phyloP scores from a whole-genome alignment of 2,797 vertebrate species.

The Alauda arvensis region DNA sequence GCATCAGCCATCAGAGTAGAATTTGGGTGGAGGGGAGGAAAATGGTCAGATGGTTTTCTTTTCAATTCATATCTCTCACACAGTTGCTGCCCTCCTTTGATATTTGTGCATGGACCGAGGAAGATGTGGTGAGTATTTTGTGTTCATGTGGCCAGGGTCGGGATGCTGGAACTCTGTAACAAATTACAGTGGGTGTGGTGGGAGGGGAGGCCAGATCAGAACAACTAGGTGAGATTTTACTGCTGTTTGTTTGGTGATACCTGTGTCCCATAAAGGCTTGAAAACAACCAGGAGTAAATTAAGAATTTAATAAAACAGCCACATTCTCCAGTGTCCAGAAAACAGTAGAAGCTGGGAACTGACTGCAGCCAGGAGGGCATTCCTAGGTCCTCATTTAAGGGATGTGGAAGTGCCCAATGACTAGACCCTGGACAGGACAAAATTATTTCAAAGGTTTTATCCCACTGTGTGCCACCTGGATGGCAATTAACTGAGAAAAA shows the following conservation, averaged over 20 bases:
- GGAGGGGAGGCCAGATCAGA: not conserved
- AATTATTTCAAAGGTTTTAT: not conserved
- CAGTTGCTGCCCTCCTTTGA: constrained; percentile 95
- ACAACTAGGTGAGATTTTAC: not conserved
- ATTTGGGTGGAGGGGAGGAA: constrained; percentile 4
- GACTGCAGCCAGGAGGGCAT: not conserved
- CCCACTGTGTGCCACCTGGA: not conserved
- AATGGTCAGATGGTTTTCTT: constrained; percentile 28
- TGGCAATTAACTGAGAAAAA: not conserved
- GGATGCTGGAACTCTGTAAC: not conserved
- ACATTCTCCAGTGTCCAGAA: not conserved
- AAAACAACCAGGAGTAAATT: not conserved
- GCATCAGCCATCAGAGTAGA: not conserved
- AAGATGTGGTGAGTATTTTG: constrained; percentile 89
- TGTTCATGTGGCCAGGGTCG: not conserved
- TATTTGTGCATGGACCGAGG: constrained; percentile 93
- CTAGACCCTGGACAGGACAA: not conserved
- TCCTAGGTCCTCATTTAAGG: not conserved
- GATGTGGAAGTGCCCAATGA: not conserved
- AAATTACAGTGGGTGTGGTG: not conserved
- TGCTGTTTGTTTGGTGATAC: not conserved
- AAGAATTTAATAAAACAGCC: not conserved
- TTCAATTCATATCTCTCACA: constrained; percentile 68
- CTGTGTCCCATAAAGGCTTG: not conserved
- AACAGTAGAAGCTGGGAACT: not conserved